A percentile compares a stretch with the other conserved stretches of the same genome.
Conservation (phyloP, 2,797 vertebrate genomes). For the Thaleichthys pacificus region DNA sequence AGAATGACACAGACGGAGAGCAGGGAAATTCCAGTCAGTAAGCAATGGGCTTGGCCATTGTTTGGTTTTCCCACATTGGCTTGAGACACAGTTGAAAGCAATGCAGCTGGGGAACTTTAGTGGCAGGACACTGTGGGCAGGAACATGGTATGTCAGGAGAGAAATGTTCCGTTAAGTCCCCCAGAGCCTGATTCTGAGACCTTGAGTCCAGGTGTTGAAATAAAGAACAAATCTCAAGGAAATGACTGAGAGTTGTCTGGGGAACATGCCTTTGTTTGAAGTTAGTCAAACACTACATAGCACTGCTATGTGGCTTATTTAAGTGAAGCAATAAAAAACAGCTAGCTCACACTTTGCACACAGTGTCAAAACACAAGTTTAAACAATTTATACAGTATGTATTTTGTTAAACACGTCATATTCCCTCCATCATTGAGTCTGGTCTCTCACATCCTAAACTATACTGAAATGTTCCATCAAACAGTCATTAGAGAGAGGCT, state of each 20-base stretch:
- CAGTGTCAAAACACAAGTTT: neutral
- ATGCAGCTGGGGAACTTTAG: constrained; percentile 47
- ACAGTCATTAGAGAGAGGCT: neutral
- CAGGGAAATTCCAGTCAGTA: constrained; percentile 47
- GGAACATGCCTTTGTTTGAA: constrained; percentile 28
- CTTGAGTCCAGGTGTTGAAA: constrained; percentile 30
- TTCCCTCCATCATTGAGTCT: neutral
- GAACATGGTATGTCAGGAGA: constrained; percentile 37
- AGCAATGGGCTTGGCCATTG: constrained; percentile 58
- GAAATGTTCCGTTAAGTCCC: constrained; percentile 35
- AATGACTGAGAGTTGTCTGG: constrained; percentile 27
- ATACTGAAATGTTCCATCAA: neutral
- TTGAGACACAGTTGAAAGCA: constrained; percentile 51
- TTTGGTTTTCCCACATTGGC: constrained; percentile 65
- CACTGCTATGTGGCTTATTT: constrained; percentile 31
- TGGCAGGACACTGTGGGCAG: constrained; percentile 14
- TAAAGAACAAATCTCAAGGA: constrained; percentile 21
- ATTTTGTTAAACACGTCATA: no score
- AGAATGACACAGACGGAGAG: constrained; percentile 58
- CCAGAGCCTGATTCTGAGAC: constrained; percentile 32
- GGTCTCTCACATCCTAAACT: neutral
- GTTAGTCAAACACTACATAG: constrained; percentile 12
- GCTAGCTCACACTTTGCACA: neutral
- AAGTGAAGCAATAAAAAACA: constrained; percentile 11
- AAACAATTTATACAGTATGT: neutral